Evolutionary conservation across 2,888 invertebrate species (phyloP), one percentile per base, ranked within the genome.

Genomic region (Apamea epomidion): DNA sequence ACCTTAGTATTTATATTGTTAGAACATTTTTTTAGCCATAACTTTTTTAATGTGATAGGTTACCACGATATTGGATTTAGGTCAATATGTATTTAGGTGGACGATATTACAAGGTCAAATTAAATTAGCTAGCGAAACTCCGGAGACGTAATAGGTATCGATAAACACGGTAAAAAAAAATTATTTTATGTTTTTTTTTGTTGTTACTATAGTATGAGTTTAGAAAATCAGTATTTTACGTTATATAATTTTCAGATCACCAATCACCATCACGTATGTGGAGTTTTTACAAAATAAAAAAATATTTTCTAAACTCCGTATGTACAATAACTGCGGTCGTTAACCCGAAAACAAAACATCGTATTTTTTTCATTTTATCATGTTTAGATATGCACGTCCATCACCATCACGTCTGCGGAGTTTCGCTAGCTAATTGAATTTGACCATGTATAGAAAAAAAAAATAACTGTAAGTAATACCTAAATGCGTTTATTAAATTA

Each of bases 401-500:
- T n/a, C n/a, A n/a, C 12, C 12, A n/a, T 60, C 10, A 25, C 0
- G 58, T 10, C 10, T 58, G 10, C 25, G 58, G 25, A 25, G 25
- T 58, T 58, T 58, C 3, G 25, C 10, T 3, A 58, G 25, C 54
- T 8, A 10, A 25, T n/a, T n/a, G n/a, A n/a, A 60, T 10, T 58
- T 8, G 54, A 21, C 8, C 25, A 0, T 60, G 10, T 60, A 75
- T 12, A 71, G 7, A 71, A 70, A 8, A 73, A n/a, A 80, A 10
- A 45, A 83, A 64, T 82, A 72, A 84, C 45, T 76, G 45, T 48
- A 64, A 29, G 45, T 87, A 86, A 80, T 85, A 90, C 81, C 90
- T 93, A 92, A 92, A 91, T 93, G 89, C 91, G 86, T 91, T 91
- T 92, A 92, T 91, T 93, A 78, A 78, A 89, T 84, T 89, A 86